These are phyloP conservation scores for Actinostola sp. DNA, from an alignment of 92 coral and sea anemone species.

Conservation along the genomic window DNA sequence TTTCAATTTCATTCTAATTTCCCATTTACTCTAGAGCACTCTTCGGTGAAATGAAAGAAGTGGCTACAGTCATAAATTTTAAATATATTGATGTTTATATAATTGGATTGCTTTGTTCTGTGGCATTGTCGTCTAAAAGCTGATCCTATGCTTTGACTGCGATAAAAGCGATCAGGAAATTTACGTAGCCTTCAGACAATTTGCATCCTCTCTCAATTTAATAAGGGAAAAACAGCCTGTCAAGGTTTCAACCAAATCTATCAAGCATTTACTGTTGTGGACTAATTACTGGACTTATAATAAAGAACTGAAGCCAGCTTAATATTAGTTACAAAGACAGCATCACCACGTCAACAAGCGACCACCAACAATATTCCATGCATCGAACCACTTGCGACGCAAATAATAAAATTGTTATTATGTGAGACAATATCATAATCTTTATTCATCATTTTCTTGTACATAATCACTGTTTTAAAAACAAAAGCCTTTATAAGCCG, in stretches of 20 bases:
- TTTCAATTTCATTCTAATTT: neutral
- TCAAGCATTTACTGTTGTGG: no score
- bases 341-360: neutral
- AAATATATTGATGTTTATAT: neutral
- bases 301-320: no score
- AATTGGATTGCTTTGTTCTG: neutral
- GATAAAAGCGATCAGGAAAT: slow-evolving; percentile 7
- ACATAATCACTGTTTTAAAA: no score
- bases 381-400: neutral
- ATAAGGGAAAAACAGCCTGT: neutral
- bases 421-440: neutral
- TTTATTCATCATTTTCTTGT: no score
- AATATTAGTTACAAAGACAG: no score
- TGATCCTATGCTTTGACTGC: neutral
- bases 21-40: neutral
- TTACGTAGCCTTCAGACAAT: neutral
- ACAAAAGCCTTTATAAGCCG: no score
- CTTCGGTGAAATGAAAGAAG: neutral
- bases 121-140: neutral
- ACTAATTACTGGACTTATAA: no score
- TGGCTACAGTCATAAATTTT: neutral
- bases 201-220: neutral
- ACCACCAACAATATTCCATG: neutral
- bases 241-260: neutral
- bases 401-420: neutral